Conservation (phyloP, 1,140 invertebrate species). For the Drosophila azteca region DNA sequence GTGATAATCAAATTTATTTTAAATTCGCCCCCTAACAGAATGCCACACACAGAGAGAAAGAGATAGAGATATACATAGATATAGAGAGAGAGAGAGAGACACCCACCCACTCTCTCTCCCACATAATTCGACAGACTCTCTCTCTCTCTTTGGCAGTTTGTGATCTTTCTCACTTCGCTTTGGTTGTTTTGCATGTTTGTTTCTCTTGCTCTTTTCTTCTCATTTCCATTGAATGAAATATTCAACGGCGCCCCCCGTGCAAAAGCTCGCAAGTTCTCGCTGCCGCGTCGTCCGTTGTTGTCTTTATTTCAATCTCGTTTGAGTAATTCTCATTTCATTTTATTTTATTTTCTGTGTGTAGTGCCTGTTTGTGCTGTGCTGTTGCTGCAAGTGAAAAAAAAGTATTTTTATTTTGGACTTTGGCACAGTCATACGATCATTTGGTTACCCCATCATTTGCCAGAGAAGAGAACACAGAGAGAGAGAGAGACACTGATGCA, state of each 20-base stretch:
- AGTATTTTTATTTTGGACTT: conserved; percentile 81
- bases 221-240: conserved; percentile 54
- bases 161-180: conserved; percentile 22
- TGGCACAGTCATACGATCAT: conserved; percentile 80
- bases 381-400: conserved; percentile 52
- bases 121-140: no score
- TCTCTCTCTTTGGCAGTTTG: no score
- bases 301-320: conserved; percentile 54
- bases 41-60: no score
- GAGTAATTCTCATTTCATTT: conserved; percentile 60
- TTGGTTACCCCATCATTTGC: conserved; percentile 68
- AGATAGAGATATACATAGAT: no score
- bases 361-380: no score
- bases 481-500: conserved; percentile 6
- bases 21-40: conserved; percentile 54
- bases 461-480: conserved; percentile 11
- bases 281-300: conserved; percentile 10
- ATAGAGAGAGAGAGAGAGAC: no score
- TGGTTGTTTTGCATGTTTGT: conserved; percentile 68
- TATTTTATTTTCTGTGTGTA: conserved; percentile 58
- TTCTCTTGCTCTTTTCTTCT: conserved; percentile 41
- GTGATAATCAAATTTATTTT: conserved; percentile 68
- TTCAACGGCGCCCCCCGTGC: conserved; percentile 35
- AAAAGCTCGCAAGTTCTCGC: conserved; percentile 30
- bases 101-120: no score